Conservation (phyloP, 2,888 invertebrate genomes). For the Polia nebulosa region DNA sequence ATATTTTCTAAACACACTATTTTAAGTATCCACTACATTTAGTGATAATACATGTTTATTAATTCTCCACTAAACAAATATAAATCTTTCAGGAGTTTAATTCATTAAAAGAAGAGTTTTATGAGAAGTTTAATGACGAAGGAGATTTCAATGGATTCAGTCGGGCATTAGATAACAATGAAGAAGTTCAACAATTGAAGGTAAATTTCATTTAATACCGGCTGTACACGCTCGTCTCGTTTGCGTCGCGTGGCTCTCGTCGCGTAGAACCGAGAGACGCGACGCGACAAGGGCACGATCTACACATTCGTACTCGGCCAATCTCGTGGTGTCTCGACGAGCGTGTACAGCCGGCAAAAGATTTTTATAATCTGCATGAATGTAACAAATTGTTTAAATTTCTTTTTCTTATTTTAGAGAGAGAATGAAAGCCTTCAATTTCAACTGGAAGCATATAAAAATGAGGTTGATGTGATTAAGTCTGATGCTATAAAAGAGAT, state of each 20-base stretch:
- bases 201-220: conserved; percentile 72
- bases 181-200: conserved; percentile 81
- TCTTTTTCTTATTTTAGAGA: conserved; percentile 87
- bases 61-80: conserved; percentile 22
- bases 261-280: too few species aligned
- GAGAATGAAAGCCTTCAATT: conserved; percentile 98
- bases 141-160: conserved; percentile 78
- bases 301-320: too few species aligned
- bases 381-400: background rate
- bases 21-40: conserved; percentile 5
- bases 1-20: background rate
- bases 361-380: background rate
- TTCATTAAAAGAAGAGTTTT: conserved; percentile 85
- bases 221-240: too few species aligned
- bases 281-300: too few species aligned
- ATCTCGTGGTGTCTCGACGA: too few species aligned
- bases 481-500: conserved; percentile 95
- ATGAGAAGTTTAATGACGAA: conserved; percentile 85
- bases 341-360: too few species aligned
- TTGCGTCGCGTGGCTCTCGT: too few species aligned
- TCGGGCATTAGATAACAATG: conserved; percentile 69
- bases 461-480: conserved; percentile 97
- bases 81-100: conserved; percentile 83
- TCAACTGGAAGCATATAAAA: conserved; percentile 98
- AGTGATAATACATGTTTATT: conserved; percentile 8